Base-by-base conservation (phyloP, 2,888 invertebrate genomes). In the Papilio gigon region DNA sequence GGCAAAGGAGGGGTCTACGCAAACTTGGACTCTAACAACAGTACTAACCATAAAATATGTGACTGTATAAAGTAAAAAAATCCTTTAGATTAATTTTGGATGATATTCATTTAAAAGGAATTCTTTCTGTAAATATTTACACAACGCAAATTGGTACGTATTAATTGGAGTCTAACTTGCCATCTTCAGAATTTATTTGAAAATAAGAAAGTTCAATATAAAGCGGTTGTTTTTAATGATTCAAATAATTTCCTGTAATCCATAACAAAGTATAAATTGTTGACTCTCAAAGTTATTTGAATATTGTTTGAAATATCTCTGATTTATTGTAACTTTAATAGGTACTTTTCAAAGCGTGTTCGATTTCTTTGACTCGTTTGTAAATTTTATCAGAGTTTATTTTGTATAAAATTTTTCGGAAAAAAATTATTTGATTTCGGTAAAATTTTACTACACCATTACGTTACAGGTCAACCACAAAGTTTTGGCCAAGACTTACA, bases 221-320 rank as follows among this genome's bases (percentile, higher is more conserved):
- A 68, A 58, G 62, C 42, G 58, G 44, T 58, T 63, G 44, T 56
- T 44, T n/a, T 56, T 67, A 67, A 67, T 63, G 63, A 68, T 44
- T 25, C 22, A 22, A 68, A 68, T 68, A 35, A 68, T 68, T 68
- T 68, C 53, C 63, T 44, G 56, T 42, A 62, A 67, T 56, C 56
- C 58, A 42, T 68, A 63, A 25, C 56, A 63, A 63, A 56, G 67
- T 25, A 62, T 25, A 56, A 68, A 63, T 68, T 68, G 62, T 63
- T 63, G 63, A 63, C 35, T 56, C 58, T 44, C 44, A 68, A 68
- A 63, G 67, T 22, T n/a, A 35, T 56, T 42, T 25, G 53, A 27
- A 53, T 50, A 58, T 62, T 44, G 63, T 58, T 63, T 68, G 27
- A 35, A 60, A 66, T 66, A 60, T 59, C 20, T 14, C 56, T 33